Percentiles rank a stretch among this genome's conserved stretches.
Evolutionary conservation across 1,140 invertebrate genomes (phyloP).

Genomic region (Neuroterus valhalla): DNA sequence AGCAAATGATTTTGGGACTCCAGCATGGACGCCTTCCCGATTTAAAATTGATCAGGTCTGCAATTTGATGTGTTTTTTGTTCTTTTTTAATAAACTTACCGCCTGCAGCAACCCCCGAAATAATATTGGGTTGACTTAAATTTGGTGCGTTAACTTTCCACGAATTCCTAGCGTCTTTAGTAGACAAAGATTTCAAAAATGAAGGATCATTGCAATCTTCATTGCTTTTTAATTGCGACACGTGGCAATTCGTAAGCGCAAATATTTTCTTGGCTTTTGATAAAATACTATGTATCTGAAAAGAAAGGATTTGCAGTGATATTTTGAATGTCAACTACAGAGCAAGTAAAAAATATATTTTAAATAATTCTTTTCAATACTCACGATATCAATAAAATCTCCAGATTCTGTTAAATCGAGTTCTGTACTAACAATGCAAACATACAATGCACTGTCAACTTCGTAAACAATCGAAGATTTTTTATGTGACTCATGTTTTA

Average conservation of each 20-base stretch:
- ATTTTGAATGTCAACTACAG: constrained; percentile 35
- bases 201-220: constrained; percentile 51
- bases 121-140: constrained; percentile 68
- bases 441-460: constrained; percentile 53
- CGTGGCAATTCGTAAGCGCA: constrained; percentile 58
- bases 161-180: constrained; percentile 48
- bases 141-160: constrained; percentile 42
- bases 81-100: constrained; percentile 52
- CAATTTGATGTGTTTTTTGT: neutral
- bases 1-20: too few species aligned
- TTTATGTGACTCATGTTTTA: constrained; percentile 54
- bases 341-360: neutral
- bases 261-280: constrained; percentile 54
- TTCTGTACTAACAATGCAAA: constrained; percentile 57
- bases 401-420: constrained; percentile 60
- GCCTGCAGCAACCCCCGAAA: constrained; percentile 67
- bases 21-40: too few species aligned
- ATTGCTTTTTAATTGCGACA: constrained; percentile 61
- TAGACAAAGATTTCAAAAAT: constrained; percentile 61
- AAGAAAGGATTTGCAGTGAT: constrained; percentile 34
- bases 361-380: constrained; percentile 19
- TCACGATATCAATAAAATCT: constrained; percentile 59
- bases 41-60: too few species aligned
- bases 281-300: constrained; percentile 64
- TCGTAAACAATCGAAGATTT: constrained; percentile 58